Evolutionary conservation across 2,797 vertebrate genomes (phyloP).

Genomic region (Crax fasciolata): DNA sequence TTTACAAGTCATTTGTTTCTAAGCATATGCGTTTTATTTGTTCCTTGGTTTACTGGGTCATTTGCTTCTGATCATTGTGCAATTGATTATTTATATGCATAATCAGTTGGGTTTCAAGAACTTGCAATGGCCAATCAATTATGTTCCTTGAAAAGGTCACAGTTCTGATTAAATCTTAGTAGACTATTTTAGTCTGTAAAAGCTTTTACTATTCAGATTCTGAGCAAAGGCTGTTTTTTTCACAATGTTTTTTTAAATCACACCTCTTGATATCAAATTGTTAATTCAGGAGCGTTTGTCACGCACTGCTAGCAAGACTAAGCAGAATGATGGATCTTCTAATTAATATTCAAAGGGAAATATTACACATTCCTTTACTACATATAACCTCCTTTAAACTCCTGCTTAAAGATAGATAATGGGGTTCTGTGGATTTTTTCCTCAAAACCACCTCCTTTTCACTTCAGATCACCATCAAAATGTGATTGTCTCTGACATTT

Average conservation of each 20-base stretch:
- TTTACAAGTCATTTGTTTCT: slow-evolving; percentile 18
- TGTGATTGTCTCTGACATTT: background rate
- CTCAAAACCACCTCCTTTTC: background rate
- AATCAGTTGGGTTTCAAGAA: background rate
- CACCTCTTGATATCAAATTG: background rate
- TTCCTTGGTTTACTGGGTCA: background rate
- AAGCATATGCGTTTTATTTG: background rate
- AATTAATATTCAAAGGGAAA: background rate
- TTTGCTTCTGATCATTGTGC: background rate
- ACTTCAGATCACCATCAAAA: background rate
- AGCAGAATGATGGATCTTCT: background rate
- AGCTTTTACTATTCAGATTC: background rate
- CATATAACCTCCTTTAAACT: background rate
- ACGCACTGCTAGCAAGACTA: background rate
- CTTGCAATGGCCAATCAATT: background rate
- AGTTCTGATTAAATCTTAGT: background rate
- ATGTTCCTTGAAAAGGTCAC: background rate
- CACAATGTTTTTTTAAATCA: background rate
- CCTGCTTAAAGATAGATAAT: background rate
- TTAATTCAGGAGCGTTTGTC: background rate
- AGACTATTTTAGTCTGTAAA: background rate
- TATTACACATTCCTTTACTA: background rate
- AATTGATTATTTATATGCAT: background rate
- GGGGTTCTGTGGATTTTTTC: background rate
- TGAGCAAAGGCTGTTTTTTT: background rate